These are phyloP conservation scores for Xylota segnis DNA, from an alignment of 2,888 invertebrate genomes.

Conservation along the genomic window DNA sequence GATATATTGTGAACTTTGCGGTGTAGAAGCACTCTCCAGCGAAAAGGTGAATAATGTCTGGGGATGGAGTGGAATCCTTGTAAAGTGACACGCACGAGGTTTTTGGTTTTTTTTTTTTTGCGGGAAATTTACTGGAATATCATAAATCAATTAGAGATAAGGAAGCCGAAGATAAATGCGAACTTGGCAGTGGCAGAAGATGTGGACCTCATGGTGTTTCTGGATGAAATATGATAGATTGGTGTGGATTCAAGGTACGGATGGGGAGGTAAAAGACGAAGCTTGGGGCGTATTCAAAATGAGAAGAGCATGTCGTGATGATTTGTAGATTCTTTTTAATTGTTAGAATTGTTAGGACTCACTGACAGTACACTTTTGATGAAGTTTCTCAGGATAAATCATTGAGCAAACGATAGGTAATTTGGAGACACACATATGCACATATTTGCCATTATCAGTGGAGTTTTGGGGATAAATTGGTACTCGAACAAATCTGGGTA, in stretches of 20 bases:
- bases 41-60: slow-evolving; percentile 66
- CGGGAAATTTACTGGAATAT: slow-evolving; percentile 57
- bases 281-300: background rate
- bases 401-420: background rate
- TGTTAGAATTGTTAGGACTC: background rate
- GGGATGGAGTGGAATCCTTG: slow-evolving; percentile 48
- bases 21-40: slow-evolving; percentile 9
- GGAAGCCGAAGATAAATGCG: slow-evolving; percentile 67
- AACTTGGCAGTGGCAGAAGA: slow-evolving; percentile 61
- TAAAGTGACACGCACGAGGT: slow-evolving; percentile 67
- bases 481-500: too few species aligned
- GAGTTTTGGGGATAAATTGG: too few species aligned
- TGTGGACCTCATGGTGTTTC: slow-evolving; percentile 45
- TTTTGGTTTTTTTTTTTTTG: slow-evolving; percentile 31
- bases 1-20: slow-evolving; percentile 11
- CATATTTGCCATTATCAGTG: too few species aligned
- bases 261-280: background rate
- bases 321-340: background rate
- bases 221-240: slow-evolving; percentile 60
- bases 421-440: too few species aligned
- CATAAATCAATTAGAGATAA: slow-evolving; percentile 75
- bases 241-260: slow-evolving; percentile 40
- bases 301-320: background rate
- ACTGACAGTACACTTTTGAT: background rate
- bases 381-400: background rate